These are phyloP conservation scores for Otolemur crassicaudatus DNA, from an alignment of 2,797 vertebrate genomes.

Conservation along the genomic window DNA sequence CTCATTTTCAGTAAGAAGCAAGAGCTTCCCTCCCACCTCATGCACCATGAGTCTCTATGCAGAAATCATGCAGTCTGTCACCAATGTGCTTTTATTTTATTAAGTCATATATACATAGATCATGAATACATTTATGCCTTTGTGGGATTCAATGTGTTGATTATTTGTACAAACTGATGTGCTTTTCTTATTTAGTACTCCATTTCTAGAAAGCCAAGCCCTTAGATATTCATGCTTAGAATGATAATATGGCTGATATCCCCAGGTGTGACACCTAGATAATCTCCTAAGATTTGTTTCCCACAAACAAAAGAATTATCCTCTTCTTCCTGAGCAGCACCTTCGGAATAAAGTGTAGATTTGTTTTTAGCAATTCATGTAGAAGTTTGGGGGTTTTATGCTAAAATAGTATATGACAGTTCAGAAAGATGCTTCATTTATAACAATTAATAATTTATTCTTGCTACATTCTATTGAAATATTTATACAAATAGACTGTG, in stretches of 20 bases:
- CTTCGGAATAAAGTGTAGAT: slow-evolving; percentile 59
- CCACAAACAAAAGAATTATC: slow-evolving; percentile 27
- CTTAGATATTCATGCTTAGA: slow-evolving; percentile 12
- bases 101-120: no score
- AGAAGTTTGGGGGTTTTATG: slow-evolving; percentile 46
- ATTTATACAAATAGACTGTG: slow-evolving; percentile 82
- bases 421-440: slow-evolving; percentile 80
- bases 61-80: slow-evolving; percentile 65
- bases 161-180: no score
- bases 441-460: slow-evolving; percentile 83
- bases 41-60: slow-evolving; percentile 25
- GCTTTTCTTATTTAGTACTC: slow-evolving; percentile 57
- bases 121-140: background rate
- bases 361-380: slow-evolving; percentile 34
- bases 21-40: slow-evolving; percentile 53
- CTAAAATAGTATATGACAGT: slow-evolving; percentile 49
- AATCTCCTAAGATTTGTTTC: slow-evolving; percentile 47
- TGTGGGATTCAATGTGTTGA: no score
- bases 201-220: slow-evolving; percentile 58
- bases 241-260: slow-evolving; percentile 43
- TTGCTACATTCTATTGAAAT: slow-evolving; percentile 82
- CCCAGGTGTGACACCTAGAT: background rate
- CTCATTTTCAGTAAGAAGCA: background rate
- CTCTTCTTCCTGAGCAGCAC: slow-evolving; percentile 58
- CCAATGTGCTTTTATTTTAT: background rate